phyloP scores from a whole-genome alignment of 92 coral and sea anemone species.

The Pocillopora grandis region DNA sequence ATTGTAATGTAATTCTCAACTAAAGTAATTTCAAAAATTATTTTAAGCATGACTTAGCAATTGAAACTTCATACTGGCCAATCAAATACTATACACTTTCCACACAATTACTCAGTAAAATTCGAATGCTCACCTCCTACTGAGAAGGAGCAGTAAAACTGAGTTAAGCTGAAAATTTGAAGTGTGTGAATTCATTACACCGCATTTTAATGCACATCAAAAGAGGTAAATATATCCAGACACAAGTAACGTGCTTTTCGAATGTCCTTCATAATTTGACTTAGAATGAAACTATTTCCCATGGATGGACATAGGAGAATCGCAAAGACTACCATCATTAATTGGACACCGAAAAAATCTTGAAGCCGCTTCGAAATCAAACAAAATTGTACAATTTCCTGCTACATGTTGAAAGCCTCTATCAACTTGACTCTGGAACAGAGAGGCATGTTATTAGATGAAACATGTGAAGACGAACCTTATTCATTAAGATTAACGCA shows the following conservation, averaged over 20 bases:
- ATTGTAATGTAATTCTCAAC: not conserved
- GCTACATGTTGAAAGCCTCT: not conserved
- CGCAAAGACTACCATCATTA: too few species aligned
- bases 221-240: not conserved
- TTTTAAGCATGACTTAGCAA: not conserved
- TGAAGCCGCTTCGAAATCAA: too few species aligned
- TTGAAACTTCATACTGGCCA: not conserved
- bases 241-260: too few species aligned
- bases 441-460: not conserved
- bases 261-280: too few species aligned
- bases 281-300: too few species aligned
- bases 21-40: not conserved
- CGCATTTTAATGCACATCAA: not conserved
- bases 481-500: not conserved
- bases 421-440: not conserved
- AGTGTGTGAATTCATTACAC: not conserved
- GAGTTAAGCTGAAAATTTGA: not conserved
- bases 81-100: not conserved
- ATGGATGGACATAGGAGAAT: too few species aligned
- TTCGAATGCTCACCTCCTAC: slow-evolving; percentile 10
- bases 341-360: too few species aligned
- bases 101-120: not conserved
- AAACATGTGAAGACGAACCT: not conserved
- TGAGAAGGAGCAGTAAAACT: slow-evolving; percentile 12
- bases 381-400: too few species aligned